Evolutionary conservation across 2,888 invertebrate genomes (phyloP), one percentile per base, ranked within the genome.

Genomic region (Saturnia japonica): DNA sequence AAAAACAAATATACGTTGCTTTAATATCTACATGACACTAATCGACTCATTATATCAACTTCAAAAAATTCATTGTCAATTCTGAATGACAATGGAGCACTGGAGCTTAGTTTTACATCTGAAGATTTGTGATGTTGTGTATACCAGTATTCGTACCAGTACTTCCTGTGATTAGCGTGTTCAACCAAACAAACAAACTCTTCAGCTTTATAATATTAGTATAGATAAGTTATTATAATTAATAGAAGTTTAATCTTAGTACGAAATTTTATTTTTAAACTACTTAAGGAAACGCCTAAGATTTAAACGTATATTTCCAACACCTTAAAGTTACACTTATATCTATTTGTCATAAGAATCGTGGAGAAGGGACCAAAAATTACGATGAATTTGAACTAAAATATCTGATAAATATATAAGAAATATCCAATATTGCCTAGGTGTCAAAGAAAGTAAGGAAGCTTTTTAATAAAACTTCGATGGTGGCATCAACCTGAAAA

Each of bases 251-350:
- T 54, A 8, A n/a, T 14, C 62, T 16, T 62, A 62, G 14, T 62
- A 54, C 34, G 34, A n/a, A n/a, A n/a, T 54, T 9, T 54, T 54
- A 54, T 22, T 8, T 54, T 22, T 9, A n/a, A 0, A n/a, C 22
- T 54, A 54, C 54, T 9, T 54, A 22, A 54, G 7, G 14, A 62
- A 62, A 62, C 34, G 11, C 62, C 34, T 8, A 54, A 28, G 16
- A 34, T 28, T 62, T 62, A 62, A 62, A 62, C 14, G 7, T 7
- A 9, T n/a, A 62, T 62, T 16, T 62, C 62, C 62, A 62, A 62
- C 62, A 62, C 62, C 62, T 16, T 62, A 62, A 62, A 3, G n/a
- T 22, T 22, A 22, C 54, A 22, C 22, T 54, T 54, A 54, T 54
- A 22, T 54, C 9, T 54, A 54, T 54, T 54, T 54, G 22, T 22